phyloP scores from a whole-genome alignment of 1,140 invertebrate species.

The Camponotus vicinus region DNA sequence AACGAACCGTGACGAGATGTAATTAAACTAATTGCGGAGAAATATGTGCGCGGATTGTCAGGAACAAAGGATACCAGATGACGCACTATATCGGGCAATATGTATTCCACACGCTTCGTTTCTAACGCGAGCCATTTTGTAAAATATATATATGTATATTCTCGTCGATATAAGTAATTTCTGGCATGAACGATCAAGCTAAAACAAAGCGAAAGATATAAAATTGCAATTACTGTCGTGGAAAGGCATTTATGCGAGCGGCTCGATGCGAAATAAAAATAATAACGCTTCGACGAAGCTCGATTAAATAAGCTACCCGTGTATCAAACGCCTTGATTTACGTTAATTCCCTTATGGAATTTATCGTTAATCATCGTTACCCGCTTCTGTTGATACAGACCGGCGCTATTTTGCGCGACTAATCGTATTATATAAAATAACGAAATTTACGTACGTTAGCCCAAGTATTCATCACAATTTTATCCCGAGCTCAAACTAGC shows the following conservation, averaged over 20 bases:
- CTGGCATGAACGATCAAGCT: conserved; percentile 32
- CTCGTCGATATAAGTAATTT: conserved; percentile 51
- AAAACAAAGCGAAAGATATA: conserved; percentile 22
- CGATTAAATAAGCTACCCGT: conserved; percentile 45
- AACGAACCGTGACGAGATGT: conserved; percentile 52
- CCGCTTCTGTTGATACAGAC: background rate
- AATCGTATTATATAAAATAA: conserved; percentile 46
- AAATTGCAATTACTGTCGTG: conserved; percentile 40
- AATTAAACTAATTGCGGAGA: conserved; percentile 59
- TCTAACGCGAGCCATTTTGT: conserved; percentile 42
- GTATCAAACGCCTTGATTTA: conserved; percentile 42
- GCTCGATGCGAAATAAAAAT: conserved; percentile 31
- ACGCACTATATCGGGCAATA: background rate
- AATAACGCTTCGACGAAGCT: conserved; percentile 17
- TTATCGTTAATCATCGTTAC: conserved; percentile 35
- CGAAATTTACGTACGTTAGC: conserved; percentile 18
- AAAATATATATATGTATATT: conserved; percentile 9
- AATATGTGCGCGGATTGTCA: conserved; percentile 35
- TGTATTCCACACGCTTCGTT: conserved; percentile 27
- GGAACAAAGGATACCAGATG: conserved; percentile 44
- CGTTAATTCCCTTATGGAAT: conserved; percentile 39
- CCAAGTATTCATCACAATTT: conserved; percentile 4
- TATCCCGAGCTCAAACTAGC: background rate
- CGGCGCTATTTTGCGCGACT: background rate
- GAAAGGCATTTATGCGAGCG: background rate